Evolutionary conservation across 2,888 invertebrate species (phyloP), one percentile per base, ranked within the genome.

Genomic region (Pseudococcus longispinus): DNA sequence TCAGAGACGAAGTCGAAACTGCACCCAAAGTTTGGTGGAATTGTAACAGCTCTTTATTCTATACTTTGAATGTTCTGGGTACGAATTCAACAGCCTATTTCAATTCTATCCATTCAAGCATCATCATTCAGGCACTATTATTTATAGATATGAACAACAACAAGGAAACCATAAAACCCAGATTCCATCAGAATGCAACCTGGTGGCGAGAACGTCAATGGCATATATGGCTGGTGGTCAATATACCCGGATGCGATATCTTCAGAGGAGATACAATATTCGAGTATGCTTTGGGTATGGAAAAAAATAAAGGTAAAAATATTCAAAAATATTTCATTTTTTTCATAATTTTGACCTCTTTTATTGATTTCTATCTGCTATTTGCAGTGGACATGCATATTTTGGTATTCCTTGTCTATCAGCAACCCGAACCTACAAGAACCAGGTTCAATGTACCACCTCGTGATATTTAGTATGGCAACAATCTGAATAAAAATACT

Each of bases 341-440:
- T n/a, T n/a, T n/a, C n/a, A n/a, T n/a, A n/a, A n/a, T n/a, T n/a
- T n/a, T n/a, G n/a, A n/a, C n/a, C n/a, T n/a, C n/a, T n/a, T n/a
- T n/a, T n/a, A n/a, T n/a, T n/a, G 8, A 23, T 60, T 60, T 60
- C 9, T n/a, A n/a, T n/a, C 20, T 60, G 0, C 37, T 60, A 5
- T 23, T 70, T 29, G 15, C 15, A 70, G 70, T 60, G 91, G 92
- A 94, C 18, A 91, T 95, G 11, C 96, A 96, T 90, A 93, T 96
- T 87, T 96, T 96, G 91, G 94, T 96, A n/a, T 95, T 94, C 90
- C 91, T 96, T 51, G 91, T 95, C 0, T 97, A 94, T 92, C 93
- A 94, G 89, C 96, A 97, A 89, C 92, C 92, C 0, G 9, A 29
- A 13, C 11, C 6, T 0, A 91, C 90, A 18, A 92, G 92, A 89